Evolutionary conservation across 2,797 vertebrate species (phyloP).

Genomic region (Enteromius fasciolatus): DNA sequence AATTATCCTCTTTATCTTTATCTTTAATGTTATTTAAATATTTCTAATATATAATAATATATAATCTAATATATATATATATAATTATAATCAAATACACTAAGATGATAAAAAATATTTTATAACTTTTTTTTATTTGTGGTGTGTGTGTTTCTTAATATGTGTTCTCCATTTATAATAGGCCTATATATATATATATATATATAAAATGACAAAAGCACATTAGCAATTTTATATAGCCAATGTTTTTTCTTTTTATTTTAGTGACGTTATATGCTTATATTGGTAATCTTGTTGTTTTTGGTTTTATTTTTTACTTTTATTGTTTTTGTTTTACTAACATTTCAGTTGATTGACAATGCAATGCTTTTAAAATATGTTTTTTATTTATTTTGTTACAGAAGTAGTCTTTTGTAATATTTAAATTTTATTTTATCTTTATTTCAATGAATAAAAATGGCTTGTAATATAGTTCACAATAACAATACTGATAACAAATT

Average conservation of each 20-base stretch:
- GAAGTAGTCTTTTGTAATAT: not conserved
- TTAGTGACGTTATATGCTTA: not conserved
- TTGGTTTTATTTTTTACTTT: not conserved
- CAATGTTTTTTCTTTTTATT: not conserved
- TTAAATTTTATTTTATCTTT: not conserved
- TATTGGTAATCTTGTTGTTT: no score
- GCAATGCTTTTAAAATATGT: no score
- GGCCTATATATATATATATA: no score
- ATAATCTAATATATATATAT: not conserved
- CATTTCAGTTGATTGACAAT: not conserved
- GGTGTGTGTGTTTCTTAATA: not conserved
- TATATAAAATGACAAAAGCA: not conserved
- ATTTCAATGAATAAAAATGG: not conserved
- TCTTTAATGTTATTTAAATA: not conserved
- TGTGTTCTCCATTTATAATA: not conserved
- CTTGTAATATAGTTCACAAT: not conserved
- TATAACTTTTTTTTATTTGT: not conserved
- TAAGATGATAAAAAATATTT: not conserved
- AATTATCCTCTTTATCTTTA: not conserved
- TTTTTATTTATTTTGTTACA: no score
- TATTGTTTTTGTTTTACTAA: not conserved
- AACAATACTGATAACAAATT: not conserved
- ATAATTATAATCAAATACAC: not conserved
- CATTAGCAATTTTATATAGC: not conserved
- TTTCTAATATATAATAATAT: not conserved